Evolutionary conservation across 2,113 vertebrate genomes (phyloP).

Genomic region (Ardeotis arabs): DNA sequence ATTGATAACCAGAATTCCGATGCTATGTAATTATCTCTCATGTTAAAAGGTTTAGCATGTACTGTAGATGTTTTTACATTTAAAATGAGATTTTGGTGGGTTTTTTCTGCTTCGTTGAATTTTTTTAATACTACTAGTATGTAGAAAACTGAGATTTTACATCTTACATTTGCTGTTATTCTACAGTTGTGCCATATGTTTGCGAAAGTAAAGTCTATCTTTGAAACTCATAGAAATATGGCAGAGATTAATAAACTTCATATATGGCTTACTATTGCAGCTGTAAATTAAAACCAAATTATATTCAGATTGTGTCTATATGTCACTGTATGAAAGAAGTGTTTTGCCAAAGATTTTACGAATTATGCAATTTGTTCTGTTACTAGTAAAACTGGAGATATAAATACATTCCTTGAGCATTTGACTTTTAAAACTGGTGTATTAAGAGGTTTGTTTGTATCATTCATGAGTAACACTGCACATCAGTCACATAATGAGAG

Average conservation of each 20-base stretch:
- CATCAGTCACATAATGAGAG: not conserved
- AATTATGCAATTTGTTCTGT: not conserved
- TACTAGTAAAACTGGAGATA: not conserved
- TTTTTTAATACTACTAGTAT: not conserved
- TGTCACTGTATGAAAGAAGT: not conserved
- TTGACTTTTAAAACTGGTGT: slow-evolving; percentile 5
- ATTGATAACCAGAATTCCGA: slow-evolving; percentile 38
- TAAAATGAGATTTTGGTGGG: not conserved
- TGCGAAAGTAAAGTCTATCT: not conserved
- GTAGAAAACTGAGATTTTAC: not conserved
- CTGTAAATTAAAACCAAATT: slow-evolving; percentile 6
- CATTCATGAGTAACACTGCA: not conserved
- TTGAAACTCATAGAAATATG: not conserved
- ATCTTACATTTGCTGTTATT: not conserved
- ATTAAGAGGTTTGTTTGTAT: not conserved
- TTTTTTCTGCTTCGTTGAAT: not conserved
- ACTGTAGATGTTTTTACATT: not conserved
- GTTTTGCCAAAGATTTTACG: not conserved
- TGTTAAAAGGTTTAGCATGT: slow-evolving; percentile 8
- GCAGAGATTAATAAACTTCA: not conserved
- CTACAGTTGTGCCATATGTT: not conserved
- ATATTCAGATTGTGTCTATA: not conserved
- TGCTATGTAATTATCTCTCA: slow-evolving; percentile 14
- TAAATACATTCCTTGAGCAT: not conserved
- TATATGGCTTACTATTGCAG: not conserved